Base-by-base conservation (phyloP, 2,797 vertebrate species). In the Okamejei kenojei region DNA sequence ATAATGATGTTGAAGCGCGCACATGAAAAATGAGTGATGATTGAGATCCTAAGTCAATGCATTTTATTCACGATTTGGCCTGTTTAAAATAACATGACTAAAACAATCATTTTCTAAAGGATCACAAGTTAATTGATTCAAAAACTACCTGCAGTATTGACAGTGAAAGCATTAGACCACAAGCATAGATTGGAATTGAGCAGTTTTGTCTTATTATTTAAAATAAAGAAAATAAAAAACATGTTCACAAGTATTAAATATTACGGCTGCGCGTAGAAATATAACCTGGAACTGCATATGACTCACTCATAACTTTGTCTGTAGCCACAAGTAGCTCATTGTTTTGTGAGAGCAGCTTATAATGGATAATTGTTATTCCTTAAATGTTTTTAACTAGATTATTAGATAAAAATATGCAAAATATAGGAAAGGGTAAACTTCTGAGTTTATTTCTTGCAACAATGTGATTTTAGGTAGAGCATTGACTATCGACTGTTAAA, bases 11-110 rank as follows among this genome's bases (percentile, higher is more conserved):
- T 21, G 13, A 65, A 35, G 17, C 13, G 68, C 13, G 61, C 2
- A 86, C 32, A 88, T 88, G 29, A 68, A 19, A 88, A 65, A 88
- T 63, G 29, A 88, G 63, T 23, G n/a, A 88, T 88, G 84, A 88
- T 32, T 68, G 84, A 65, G 32, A 32, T 88, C 10, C n/a, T 38
- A 63, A 68, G 61, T 65, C 63, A 88, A 86, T 6, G 7, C 82
- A 86, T 86, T 86, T 82, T 86, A 84, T 65, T 63, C 13, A 8
- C 68, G 63, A 88, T 26, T 11, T 7, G 15, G 84, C 32, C 21
- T 68, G n/a, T 88, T 68, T 68, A 68, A 88, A 88, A 65, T 21
- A 35, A 63, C 32, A 21, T 32, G 32, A 32, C 17, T 35, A 23
- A 88, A 7, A 19, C 0, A 35, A 63, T 0, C n/a, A 65, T 29